A percentile compares a stretch with the other conserved stretches of the same genome.
Conservation (phyloP, 2,113 vertebrate genomes). For the Gobius niger region DNA sequence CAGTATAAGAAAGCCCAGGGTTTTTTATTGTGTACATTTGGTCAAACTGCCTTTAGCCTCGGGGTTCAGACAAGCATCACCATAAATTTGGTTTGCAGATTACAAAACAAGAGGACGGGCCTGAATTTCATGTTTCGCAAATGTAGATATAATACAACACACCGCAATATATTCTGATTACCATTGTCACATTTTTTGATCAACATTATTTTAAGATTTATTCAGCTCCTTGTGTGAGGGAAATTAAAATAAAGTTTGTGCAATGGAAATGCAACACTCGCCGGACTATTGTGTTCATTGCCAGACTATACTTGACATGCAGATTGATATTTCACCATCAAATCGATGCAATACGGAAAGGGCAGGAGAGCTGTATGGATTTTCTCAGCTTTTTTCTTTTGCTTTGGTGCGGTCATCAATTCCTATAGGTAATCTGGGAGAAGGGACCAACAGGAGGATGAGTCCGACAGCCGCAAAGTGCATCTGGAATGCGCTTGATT, state of each 20-base stretch:
- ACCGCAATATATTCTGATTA: no score
- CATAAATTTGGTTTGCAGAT: slow-evolving; percentile 16
- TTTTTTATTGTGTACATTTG: slow-evolving; percentile 35
- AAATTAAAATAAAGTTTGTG: background rate
- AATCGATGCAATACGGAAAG: slow-evolving; percentile 63
- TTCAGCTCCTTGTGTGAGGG: no score
- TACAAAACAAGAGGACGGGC: background rate
- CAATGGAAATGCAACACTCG: slow-evolving; percentile 14
- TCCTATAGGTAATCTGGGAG: slow-evolving; percentile 55
- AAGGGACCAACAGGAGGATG: slow-evolving; percentile 29
- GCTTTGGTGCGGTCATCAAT: slow-evolving; percentile 61
- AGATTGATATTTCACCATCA: slow-evolving; percentile 58
- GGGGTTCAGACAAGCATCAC: slow-evolving; percentile 20
- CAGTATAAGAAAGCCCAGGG: slow-evolving; percentile 31
- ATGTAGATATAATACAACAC: background rate
- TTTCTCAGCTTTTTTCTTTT: slow-evolving; percentile 45
- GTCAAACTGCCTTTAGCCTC: slow-evolving; percentile 30
- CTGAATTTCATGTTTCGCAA: background rate
- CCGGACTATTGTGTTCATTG: slow-evolving; percentile 27
- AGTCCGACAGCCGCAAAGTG: slow-evolving; percentile 33
- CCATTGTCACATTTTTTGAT: no score
- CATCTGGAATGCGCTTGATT: slow-evolving; percentile 34
- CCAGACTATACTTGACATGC: slow-evolving; percentile 46
- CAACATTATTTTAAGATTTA: no score
- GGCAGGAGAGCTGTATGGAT: slow-evolving; percentile 58